Conservation (phyloP, 2,797 vertebrate species). For the Triplophysa bombifrons region DNA sequence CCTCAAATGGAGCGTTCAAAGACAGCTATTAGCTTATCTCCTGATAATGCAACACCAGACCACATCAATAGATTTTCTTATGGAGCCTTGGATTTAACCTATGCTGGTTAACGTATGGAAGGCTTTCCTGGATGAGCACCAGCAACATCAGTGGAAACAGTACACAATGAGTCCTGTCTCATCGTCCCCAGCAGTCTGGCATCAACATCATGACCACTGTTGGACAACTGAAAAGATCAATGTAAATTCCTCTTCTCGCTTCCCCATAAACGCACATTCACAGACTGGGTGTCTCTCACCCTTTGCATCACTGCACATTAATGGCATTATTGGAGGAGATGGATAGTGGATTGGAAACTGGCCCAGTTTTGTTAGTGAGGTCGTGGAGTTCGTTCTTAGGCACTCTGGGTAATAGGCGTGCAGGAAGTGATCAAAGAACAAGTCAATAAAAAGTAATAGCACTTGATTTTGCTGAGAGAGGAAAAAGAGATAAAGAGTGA, state of each 20-base stretch:
- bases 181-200: constrained; percentile 3
- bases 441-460: constrained; percentile 48
- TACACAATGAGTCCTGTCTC: not conserved
- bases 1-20: not conserved
- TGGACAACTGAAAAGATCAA: not conserved
- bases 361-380: constrained; percentile 27
- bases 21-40: not conserved
- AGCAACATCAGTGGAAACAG: not conserved
- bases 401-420: constrained; percentile 40
- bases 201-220: not conserved
- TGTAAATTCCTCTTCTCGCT: not conserved
- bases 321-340: not conserved
- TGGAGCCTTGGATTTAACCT: too few species aligned
- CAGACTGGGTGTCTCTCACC: not conserved
- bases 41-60: not conserved
- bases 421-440: constrained; percentile 47
- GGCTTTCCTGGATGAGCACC: not conserved
- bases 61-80: too few species aligned
- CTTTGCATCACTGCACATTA: constrained; percentile 2
- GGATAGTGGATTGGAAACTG: constrained; percentile 17
- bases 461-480: constrained; percentile 22
- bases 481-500: not conserved
- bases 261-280: not conserved
- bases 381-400: constrained; percentile 4
- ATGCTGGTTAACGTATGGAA: not conserved